Conservation (phyloP, 1,140 invertebrate genomes). For the Ladona fulva region DNA sequence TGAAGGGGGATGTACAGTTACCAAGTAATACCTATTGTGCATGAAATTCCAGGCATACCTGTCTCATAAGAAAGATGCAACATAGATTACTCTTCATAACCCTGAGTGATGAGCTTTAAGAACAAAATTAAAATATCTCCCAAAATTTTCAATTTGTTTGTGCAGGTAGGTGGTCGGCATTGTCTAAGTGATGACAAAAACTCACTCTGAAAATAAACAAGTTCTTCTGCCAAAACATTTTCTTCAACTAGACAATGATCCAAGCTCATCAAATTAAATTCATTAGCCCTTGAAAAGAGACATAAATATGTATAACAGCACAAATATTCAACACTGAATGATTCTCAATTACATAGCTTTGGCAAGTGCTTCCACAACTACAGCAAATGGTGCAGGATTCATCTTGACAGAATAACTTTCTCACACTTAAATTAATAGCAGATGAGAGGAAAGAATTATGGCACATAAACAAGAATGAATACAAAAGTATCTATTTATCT, state of each 20-base stretch:
- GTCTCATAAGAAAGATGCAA: neutral
- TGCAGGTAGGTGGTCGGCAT: too few relatives aligned
- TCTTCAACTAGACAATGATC: neutral
- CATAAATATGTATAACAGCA: neutral
- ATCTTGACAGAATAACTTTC: neutral
- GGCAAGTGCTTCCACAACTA: slow-evolving; percentile 4
- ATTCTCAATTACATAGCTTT: neutral
- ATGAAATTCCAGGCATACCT: neutral
- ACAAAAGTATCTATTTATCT: neutral
- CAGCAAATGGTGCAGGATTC: neutral
- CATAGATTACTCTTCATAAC: neutral
- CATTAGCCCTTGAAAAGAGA: neutral
- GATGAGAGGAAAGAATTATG: neutral
- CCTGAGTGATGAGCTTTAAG: slow-evolving; percentile 1
- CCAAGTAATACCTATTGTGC: neutral
- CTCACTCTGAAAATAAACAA: too few relatives aligned
- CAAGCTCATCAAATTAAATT: neutral
- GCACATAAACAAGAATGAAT: neutral
- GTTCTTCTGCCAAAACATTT: too few relatives aligned
- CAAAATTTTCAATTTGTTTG: too few relatives aligned
- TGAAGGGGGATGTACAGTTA: neutral
- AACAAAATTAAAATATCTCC: neutral
- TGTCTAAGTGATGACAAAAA: too few relatives aligned
- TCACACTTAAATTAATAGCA: neutral
- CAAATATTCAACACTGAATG: neutral